Percentiles rank a stretch among this genome's conserved stretches.
Evolutionary conservation across 2,888 invertebrate genomes (phyloP).

Genomic region (Apodemia zela): DNA sequence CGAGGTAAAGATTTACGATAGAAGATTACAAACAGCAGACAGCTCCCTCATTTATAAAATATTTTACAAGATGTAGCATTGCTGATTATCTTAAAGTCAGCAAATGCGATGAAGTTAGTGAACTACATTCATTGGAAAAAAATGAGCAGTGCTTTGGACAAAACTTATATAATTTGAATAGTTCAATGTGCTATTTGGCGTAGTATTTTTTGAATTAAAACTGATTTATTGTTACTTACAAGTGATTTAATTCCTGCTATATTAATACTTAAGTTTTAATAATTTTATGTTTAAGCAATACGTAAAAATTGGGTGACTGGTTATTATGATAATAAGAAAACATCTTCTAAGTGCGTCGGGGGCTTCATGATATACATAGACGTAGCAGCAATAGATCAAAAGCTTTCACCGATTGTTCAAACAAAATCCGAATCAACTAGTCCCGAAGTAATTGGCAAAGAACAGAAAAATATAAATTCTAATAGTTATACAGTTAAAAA

Average conservation of each 20-base stretch:
- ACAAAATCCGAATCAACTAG: slow-evolving; percentile 49
- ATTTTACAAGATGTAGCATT: too few relatives aligned
- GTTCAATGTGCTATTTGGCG: too few relatives aligned
- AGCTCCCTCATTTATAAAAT: too few relatives aligned
- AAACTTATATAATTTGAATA: neutral
- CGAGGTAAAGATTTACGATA: too few relatives aligned
- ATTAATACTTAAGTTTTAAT: neutral
- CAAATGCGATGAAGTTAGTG: too few relatives aligned
- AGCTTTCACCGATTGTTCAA: slow-evolving; percentile 54
- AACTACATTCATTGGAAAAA: neutral
- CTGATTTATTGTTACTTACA: neutral
- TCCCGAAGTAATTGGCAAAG: slow-evolving; percentile 31
- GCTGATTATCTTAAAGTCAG: too few relatives aligned
- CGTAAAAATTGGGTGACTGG: slow-evolving; percentile 33
- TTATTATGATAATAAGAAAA: slow-evolving; percentile 47
- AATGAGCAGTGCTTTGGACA: neutral
- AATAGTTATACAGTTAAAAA: slow-evolving; percentile 29
- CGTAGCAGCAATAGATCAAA: slow-evolving; percentile 42
- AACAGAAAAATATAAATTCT: slow-evolving; percentile 35
- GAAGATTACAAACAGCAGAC: too few relatives aligned
- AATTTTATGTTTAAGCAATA: slow-evolving; percentile 41
- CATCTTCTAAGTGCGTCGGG: slow-evolving; percentile 58
- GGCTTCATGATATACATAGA: slow-evolving; percentile 39
- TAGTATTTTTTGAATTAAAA: too few relatives aligned
- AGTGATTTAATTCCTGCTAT: neutral